Evolutionary conservation across 2,113 vertebrate genomes (phyloP), one percentile per base, ranked within the genome.

Genomic region (Anhinga rufa): DNA sequence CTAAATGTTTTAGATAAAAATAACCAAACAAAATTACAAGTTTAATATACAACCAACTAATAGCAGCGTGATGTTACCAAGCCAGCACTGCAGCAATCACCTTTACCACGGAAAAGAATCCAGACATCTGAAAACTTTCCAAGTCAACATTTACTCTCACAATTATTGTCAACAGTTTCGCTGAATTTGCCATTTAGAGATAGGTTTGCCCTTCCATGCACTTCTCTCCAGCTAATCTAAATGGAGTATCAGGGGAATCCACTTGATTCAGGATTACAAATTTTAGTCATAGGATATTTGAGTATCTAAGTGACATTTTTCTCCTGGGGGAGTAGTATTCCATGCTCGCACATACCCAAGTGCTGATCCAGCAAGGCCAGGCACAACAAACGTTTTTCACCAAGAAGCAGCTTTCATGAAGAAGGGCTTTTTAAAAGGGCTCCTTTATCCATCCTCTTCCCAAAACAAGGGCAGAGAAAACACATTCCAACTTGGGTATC

Each of bases 351-450:
- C 12, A 28, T 8, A 54, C 16, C 86, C 88, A 95, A 96, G 38
- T 68, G 86, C 93, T 93, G 96, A 96, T 58, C 60, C 72, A 94
- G 90, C 88, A 96, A 86, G 76, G 72, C 90, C 38, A 74, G 58
- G 82, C 78, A 69, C 74, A 94, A 48, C 78, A 92, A 77, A 68
- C 89, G 38, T 85, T 96, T 83, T 81, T 83, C 76, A 92, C 68
- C 48, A 86, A 88, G 26, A 68, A 40, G 71, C 29, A 69, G 46
- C 46, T 81, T 58, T 81, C 32, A 38, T 16, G 40, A 81, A 92
- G 58, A 82, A 88, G 52, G 12, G 20, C 60, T 75, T 91, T 94
- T 49, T 2, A 68, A 94, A 92, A 60, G 9, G 14, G 13, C 34
- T 94, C 65, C 71, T 92, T 88, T 40, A 92, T 48, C 79, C 68